A percentile compares a stretch with the other conserved stretches of the same genome.
phyloP scores from a whole-genome alignment of 2,888 invertebrate genomes.

The Nephrotoma flavescens region DNA sequence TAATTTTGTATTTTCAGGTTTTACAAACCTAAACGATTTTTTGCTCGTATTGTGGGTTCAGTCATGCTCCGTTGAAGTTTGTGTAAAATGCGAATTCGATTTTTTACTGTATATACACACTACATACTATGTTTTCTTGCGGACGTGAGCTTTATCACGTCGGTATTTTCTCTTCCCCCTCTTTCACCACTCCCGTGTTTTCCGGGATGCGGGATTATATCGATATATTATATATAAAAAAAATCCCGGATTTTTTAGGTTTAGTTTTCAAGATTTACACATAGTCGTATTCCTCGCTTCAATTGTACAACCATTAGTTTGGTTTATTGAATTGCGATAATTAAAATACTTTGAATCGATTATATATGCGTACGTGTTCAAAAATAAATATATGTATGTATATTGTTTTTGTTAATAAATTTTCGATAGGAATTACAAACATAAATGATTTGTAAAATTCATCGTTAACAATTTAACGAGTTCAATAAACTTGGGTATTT shows the following conservation, averaged over 20 bases:
- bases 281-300: background rate
- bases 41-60: background rate
- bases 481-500: background rate
- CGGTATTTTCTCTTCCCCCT: background rate
- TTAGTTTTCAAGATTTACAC: background rate
- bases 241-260: background rate
- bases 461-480: background rate
- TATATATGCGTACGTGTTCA: background rate
- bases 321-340: background rate
- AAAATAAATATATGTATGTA: background rate
- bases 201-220: too few relatives aligned
- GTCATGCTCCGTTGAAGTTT: background rate
- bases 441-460: background rate
- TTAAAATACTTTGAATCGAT: background rate
- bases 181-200: background rate
- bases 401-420: background rate
- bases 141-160: background rate
- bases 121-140: background rate
- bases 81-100: background rate
- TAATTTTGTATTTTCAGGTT: background rate
- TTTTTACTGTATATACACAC: background rate
- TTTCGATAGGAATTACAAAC: background rate
- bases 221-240: too few relatives aligned
- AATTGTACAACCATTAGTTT: background rate
- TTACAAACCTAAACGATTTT: background rate